These are phyloP conservation scores for Sander vitreus DNA, from an alignment of 2,113 vertebrate species.

Conservation along the genomic window DNA sequence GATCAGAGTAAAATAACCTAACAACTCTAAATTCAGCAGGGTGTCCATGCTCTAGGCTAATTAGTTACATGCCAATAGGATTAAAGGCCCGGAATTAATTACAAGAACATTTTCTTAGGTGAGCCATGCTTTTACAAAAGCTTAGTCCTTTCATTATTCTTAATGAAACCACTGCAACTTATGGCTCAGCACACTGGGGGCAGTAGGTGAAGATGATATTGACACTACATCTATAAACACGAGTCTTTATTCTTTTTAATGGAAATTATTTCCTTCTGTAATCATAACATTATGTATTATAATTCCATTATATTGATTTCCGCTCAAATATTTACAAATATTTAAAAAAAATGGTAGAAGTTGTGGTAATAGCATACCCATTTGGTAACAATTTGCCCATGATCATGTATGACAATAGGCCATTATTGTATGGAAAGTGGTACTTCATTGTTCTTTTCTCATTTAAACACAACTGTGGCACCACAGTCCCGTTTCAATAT, in stretches of 20 bases:
- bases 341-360: background rate
- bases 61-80: slow-evolving; percentile 11
- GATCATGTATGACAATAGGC: background rate
- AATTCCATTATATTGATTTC: background rate
- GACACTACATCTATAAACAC: background rate
- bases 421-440: slow-evolving; percentile 18
- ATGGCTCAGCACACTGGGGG: background rate
- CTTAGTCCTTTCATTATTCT: background rate
- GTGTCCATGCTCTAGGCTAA: background rate
- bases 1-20: background rate
- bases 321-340: background rate
- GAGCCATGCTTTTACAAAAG: background rate
- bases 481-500: slow-evolving; percentile 25
- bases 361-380: background rate
- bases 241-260: background rate
- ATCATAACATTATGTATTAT: background rate
- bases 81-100: background rate
- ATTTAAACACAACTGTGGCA: slow-evolving; percentile 18
- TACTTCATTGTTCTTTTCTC: background rate
- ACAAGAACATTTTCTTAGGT: background rate
- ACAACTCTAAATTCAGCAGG: background rate
- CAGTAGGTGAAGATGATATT: background rate
- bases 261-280: background rate
- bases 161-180: background rate
- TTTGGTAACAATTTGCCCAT: slow-evolving; percentile 1